These are phyloP conservation scores for Ichneumon xanthorius DNA, from an alignment of 2,888 invertebrate genomes.

Conservation along the genomic window DNA sequence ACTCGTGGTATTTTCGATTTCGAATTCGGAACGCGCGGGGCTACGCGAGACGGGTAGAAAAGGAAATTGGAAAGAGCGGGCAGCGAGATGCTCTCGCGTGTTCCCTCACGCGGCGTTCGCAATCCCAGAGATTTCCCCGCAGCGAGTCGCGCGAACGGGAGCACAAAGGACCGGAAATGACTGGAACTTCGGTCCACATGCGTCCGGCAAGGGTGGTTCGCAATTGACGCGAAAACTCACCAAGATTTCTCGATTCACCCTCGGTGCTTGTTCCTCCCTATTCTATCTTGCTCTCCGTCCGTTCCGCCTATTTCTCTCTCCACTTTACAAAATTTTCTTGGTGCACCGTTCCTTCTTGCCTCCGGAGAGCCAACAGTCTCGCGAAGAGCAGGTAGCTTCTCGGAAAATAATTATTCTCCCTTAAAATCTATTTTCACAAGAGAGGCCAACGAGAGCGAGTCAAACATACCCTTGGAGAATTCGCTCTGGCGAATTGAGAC, in stretches of 20 bases:
- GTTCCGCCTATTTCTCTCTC: slow-evolving; percentile 13
- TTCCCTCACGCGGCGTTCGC: slow-evolving; percentile 7
- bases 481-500: slow-evolving; percentile 53
- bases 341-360: slow-evolving; percentile 19
- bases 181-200: slow-evolving; percentile 61
- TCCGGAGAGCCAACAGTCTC: slow-evolving; percentile 29
- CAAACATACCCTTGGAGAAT: slow-evolving; percentile 67
- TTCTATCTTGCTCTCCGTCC: slow-evolving; percentile 19
- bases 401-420: slow-evolving; percentile 62
- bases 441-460: slow-evolving; percentile 39
- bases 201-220: slow-evolving; percentile 30
- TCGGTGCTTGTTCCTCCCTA: slow-evolving; percentile 48
- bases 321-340: slow-evolving; percentile 58
- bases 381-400: slow-evolving; percentile 16
- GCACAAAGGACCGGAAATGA: slow-evolving; percentile 70
- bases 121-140: slow-evolving; percentile 29
- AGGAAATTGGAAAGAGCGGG: slow-evolving; percentile 52
- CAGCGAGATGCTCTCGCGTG: slow-evolving; percentile 18
- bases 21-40: slow-evolving; percentile 47
- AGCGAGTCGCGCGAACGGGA: slow-evolving; percentile 22
- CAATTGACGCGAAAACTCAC: slow-evolving; percentile 70
- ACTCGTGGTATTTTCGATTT: slow-evolving; percentile 27
- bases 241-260: slow-evolving; percentile 49
- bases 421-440: slow-evolving; percentile 52
- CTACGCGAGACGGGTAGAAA: neutral